phyloP scores from a whole-genome alignment of 2,113 vertebrate genomes.

The Nipponia nippon region DNA sequence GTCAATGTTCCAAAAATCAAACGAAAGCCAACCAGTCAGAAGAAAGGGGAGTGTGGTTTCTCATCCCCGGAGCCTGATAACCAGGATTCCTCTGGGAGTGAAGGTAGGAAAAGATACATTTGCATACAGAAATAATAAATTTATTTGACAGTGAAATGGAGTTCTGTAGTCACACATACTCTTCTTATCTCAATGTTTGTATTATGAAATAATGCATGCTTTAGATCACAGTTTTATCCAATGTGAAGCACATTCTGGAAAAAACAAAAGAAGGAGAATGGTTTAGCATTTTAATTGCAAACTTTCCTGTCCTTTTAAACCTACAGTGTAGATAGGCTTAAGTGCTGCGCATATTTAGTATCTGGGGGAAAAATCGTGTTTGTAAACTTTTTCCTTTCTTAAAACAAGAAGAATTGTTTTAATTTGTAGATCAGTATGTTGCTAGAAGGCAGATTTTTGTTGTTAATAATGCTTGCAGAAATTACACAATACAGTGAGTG shows the following conservation, averaged over 20 bases:
- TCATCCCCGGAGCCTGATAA: constrained; percentile 93
- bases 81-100: constrained; percentile 95
- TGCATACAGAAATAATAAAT: neutral
- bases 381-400: neutral
- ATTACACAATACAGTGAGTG: neutral
- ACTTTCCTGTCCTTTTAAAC: neutral
- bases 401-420: neutral
- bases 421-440: neutral
- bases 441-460: neutral
- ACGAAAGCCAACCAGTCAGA: constrained; percentile 83
- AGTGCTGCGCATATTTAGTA: neutral
- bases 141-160: neutral
- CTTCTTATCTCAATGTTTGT: neutral
- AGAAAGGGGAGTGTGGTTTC: constrained; percentile 89
- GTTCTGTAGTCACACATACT: neutral
- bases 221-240: neutral
- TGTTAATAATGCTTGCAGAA: neutral
- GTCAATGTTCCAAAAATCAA: constrained; percentile 93
- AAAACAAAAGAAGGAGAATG: neutral
- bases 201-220: neutral
- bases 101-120: constrained; percentile 75
- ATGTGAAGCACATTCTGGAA: neutral
- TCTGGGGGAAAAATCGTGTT: neutral
- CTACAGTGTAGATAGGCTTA: neutral
- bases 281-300: neutral